phyloP scores from a whole-genome alignment of 2,888 invertebrate genomes.

The Pandemis heparana region DNA sequence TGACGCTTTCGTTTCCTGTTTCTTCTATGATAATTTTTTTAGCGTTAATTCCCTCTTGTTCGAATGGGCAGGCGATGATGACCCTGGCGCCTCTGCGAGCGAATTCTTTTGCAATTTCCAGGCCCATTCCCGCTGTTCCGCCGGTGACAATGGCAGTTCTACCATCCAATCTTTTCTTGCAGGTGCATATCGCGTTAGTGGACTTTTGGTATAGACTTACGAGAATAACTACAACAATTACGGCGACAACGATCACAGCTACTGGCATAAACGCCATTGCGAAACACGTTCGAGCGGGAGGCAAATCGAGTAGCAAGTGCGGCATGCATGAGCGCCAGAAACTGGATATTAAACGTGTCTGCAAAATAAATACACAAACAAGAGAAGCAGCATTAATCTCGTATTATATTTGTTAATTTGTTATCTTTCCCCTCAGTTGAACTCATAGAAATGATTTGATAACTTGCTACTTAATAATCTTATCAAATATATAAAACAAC shows the following conservation, averaged over 20 bases:
- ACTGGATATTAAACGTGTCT: neutral
- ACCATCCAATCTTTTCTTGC: conserved; percentile 70
- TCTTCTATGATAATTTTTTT: conserved; percentile 87
- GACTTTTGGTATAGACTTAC: conserved; percentile 72
- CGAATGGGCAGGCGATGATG: conserved; percentile 75
- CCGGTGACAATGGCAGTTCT: conserved; percentile 75
- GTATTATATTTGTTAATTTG: too few relatives aligned
- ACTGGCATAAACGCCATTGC: too few relatives aligned
- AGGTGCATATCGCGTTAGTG: conserved; percentile 72
- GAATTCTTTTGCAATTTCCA: conserved; percentile 73
- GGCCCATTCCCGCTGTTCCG: conserved; percentile 75
- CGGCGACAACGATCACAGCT: neutral
- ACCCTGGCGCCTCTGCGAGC: conserved; percentile 75
- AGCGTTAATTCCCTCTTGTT: conserved; percentile 68
- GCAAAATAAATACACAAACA: too few relatives aligned
- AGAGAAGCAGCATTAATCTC: too few relatives aligned
- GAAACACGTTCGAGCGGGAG: too few relatives aligned
- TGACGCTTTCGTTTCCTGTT: conserved; percentile 88
- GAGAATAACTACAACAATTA: neutral
- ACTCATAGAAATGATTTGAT: too few relatives aligned
- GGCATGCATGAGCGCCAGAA: too few relatives aligned
- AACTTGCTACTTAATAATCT: too few relatives aligned
- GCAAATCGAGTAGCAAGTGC: too few relatives aligned
- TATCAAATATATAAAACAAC: too few relatives aligned
- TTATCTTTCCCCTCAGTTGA: too few relatives aligned